phyloP scores from a whole-genome alignment of 2,797 vertebrate genomes.

The Smutsia gigantea region DNA sequence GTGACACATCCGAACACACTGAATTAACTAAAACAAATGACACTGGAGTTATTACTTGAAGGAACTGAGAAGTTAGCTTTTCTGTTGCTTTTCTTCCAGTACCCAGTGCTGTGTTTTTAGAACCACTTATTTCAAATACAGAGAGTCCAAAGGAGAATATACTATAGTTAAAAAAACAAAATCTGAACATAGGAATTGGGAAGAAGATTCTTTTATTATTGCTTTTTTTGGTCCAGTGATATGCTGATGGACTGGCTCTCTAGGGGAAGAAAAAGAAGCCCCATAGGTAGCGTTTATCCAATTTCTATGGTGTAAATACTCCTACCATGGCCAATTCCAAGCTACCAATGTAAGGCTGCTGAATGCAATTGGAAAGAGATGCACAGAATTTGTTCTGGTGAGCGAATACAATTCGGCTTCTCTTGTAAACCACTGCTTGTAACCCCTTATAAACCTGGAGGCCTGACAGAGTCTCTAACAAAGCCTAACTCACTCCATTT shows the following conservation, averaged over 20 bases:
- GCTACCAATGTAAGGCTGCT: background rate
- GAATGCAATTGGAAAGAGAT: background rate
- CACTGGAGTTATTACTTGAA: background rate
- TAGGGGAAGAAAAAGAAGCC: background rate
- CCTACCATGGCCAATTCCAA: background rate
- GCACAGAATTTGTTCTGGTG: background rate
- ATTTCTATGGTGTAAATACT: conserved; percentile 51
- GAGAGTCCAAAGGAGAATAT: conserved; percentile 16
- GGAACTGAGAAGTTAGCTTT: background rate
- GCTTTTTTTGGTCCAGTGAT: background rate
- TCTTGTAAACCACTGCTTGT: background rate
- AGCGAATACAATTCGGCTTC: background rate
- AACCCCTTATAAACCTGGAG: background rate
- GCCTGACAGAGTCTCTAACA: too few relatives aligned
- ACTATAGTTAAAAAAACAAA: background rate
- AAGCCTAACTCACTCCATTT: too few relatives aligned
- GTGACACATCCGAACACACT: background rate
- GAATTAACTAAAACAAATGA: conserved; percentile 33
- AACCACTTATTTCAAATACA: conserved; percentile 63
- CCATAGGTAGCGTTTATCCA: background rate
- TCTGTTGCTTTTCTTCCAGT: conserved; percentile 5
- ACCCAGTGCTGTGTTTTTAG: conserved; percentile 52
- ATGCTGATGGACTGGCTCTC: background rate
- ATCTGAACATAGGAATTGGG: background rate
- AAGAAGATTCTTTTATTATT: conserved; percentile 1